These are phyloP conservation scores for Adelphocoris suturalis DNA, from an alignment of 2,888 invertebrate species.

Conservation along the genomic window DNA sequence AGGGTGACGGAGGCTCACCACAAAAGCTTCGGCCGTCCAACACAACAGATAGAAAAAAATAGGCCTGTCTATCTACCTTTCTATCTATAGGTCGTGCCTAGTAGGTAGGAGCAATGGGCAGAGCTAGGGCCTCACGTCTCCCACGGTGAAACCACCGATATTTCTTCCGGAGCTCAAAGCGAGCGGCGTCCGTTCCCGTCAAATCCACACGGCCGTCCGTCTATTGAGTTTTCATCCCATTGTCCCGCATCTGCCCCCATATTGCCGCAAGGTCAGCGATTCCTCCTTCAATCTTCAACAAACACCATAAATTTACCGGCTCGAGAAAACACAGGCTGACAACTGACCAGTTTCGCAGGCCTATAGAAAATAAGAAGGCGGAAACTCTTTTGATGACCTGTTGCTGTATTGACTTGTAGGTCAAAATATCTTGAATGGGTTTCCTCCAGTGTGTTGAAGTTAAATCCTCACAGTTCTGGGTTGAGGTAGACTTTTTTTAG, in stretches of 20 bases:
- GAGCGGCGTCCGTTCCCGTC: conserved; percentile 6
- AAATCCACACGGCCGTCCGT: conserved; percentile 4
- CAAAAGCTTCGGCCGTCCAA: conserved; percentile 6
- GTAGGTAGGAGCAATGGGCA: background rate
- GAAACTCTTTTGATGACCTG: conserved; percentile 9
- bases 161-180: conserved; percentile 11
- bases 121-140: conserved; percentile 23
- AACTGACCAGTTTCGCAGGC: conserved; percentile 2
- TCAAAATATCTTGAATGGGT: conserved; percentile 12
- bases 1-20: conserved; percentile 16
- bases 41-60: too few relatives aligned
- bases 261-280: background rate
- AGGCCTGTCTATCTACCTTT: too few relatives aligned
- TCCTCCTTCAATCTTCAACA: conserved; percentile 14
- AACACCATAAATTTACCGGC: background rate
- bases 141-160: conserved; percentile 26
- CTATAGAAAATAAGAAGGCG: background rate
- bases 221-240: conserved; percentile 21
- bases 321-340: background rate
- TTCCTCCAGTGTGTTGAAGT: background rate
- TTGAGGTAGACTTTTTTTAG: too few relatives aligned
- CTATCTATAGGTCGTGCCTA: background rate
- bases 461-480: too few relatives aligned
- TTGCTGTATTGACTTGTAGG: conserved; percentile 33
- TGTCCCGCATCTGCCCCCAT: background rate